phyloP scores from a whole-genome alignment of 2,888 invertebrate genomes.

The Stegana nigrithorax region DNA sequence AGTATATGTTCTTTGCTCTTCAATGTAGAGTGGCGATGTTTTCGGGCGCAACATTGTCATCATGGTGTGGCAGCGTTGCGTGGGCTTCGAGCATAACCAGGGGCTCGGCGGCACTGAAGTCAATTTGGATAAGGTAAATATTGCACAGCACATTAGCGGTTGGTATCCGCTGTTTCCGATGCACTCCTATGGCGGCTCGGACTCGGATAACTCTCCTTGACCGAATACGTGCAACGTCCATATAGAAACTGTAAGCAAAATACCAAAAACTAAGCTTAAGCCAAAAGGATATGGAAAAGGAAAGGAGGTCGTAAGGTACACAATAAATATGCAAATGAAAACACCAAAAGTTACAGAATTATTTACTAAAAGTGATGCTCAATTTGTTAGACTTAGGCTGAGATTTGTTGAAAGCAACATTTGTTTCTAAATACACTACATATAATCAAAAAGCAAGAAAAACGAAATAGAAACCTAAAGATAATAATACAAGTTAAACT shows the following conservation, averaged over 20 bases:
- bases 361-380: slow-evolving; percentile 46
- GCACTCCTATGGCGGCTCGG: slow-evolving; percentile 82
- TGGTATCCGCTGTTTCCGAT: slow-evolving; percentile 95
- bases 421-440: slow-evolving; percentile 7
- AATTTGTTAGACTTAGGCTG: slow-evolving; percentile 52
- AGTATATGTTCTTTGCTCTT: no score
- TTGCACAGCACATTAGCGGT: slow-evolving; percentile 84
- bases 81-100: slow-evolving; percentile 87
- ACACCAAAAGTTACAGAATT: slow-evolving; percentile 39
- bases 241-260: background rate
- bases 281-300: no score
- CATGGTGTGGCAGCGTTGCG: slow-evolving; percentile 92
- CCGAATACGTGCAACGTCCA: slow-evolving; percentile 58
- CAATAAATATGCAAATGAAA: slow-evolving; percentile 43
- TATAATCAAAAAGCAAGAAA: slow-evolving; percentile 24
- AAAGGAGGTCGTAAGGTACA: no score
- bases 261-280: slow-evolving; percentile 25
- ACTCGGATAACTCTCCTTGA: slow-evolving; percentile 70
- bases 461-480: slow-evolving; percentile 10
- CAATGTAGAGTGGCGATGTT: slow-evolving; percentile 77
- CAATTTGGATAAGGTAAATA: slow-evolving; percentile 80
- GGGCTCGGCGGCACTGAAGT: slow-evolving; percentile 88
- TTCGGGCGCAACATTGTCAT: slow-evolving; percentile 86
- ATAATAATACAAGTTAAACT: background rate
- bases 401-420: slow-evolving; percentile 26